Percentiles rank a stretch among this genome's conserved stretches.
phyloP scores from a whole-genome alignment of 1,140 invertebrate genomes.

The Periplaneta americana region DNA sequence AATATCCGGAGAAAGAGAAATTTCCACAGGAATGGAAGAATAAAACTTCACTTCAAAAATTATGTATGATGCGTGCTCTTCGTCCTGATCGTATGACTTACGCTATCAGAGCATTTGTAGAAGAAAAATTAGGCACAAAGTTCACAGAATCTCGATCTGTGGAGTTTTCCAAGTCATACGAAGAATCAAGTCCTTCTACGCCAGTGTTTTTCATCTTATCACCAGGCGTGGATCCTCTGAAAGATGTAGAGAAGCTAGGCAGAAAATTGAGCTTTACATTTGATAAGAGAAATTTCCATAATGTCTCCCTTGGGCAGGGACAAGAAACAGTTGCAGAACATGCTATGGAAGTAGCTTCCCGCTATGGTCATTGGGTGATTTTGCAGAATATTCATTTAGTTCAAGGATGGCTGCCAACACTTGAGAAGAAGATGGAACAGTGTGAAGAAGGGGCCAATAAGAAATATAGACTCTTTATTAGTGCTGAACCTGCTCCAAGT shows the following conservation, averaged over 20 bases:
- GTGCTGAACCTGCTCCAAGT: conserved; percentile 57
- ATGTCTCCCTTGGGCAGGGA: conserved; percentile 86
- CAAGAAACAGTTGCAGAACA: conserved; percentile 88
- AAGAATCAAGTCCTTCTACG: conserved; percentile 77
- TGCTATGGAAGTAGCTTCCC: conserved; percentile 71
- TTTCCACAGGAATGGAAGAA: conserved; percentile 96
- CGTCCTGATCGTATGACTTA: conserved; percentile 57
- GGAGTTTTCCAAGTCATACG: conserved; percentile 78
- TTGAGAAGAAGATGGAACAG: conserved; percentile 91
- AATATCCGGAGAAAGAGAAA: conserved; percentile 89
- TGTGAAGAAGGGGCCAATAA: conserved; percentile 60
- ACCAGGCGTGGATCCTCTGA: conserved; percentile 89
- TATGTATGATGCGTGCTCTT: conserved; percentile 82
- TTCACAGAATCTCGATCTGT: conserved; percentile 73
- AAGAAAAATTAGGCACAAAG: conserved; percentile 81
- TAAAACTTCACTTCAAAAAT: conserved; percentile 76
- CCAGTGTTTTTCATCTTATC: conserved; percentile 94
- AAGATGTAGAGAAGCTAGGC: conserved; percentile 77
- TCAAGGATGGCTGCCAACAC: conserved; percentile 74
- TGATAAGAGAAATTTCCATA: conserved; percentile 83
- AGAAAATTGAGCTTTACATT: conserved; percentile 73
- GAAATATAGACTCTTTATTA: conserved; percentile 66
- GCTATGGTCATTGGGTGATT: conserved; percentile 89
- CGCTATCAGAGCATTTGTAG: conserved; percentile 72
- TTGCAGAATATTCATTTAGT: conserved; percentile 90